Percentiles rank a stretch among this genome's conserved stretches.
These are phyloP conservation scores for Oconnorella tubifera DNA, from an alignment of 2,888 invertebrate species.

Conservation along the genomic window DNA sequence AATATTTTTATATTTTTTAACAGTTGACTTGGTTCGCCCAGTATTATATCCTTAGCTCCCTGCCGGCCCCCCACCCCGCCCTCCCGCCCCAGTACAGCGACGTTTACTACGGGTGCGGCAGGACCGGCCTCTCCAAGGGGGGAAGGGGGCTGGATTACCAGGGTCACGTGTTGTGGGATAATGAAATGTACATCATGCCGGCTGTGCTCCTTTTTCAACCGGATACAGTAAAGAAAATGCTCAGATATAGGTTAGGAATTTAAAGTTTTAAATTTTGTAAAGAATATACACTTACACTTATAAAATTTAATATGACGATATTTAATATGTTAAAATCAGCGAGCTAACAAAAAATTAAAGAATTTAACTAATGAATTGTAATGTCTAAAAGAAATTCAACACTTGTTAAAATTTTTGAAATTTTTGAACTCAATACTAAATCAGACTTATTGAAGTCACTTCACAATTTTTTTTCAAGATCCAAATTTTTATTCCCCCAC, in stretches of 20 bases:
- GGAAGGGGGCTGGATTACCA: constrained; percentile 30
- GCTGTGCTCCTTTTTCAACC: constrained; percentile 40
- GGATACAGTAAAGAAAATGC: constrained; percentile 35
- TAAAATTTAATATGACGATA: no score
- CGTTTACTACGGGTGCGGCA: constrained; percentile 29
- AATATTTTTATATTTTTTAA: no score
- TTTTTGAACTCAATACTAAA: no score
- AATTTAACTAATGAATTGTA: no score
- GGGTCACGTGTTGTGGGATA: constrained; percentile 45
- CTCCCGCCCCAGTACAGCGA: constrained; percentile 31
- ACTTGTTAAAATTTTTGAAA: no score
- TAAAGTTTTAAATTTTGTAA: no score
- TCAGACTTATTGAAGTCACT: no score
- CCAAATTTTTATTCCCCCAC: no score
- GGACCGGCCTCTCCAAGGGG: constrained; percentile 33
- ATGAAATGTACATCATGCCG: constrained; percentile 42
- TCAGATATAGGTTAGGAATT: constrained; percentile 32
- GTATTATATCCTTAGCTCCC: constrained; percentile 44
- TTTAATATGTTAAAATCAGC: no score
- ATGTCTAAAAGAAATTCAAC: no score
- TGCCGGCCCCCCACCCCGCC: constrained; percentile 38
- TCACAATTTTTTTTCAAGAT: no score
- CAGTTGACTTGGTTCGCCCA: constrained; percentile 29
- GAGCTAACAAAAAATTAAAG: no score
- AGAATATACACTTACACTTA: not conserved